Percentiles rank a stretch among this genome's conserved stretches.
phyloP scores from a whole-genome alignment of 2,888 invertebrate species.

The Patella caerulea region DNA sequence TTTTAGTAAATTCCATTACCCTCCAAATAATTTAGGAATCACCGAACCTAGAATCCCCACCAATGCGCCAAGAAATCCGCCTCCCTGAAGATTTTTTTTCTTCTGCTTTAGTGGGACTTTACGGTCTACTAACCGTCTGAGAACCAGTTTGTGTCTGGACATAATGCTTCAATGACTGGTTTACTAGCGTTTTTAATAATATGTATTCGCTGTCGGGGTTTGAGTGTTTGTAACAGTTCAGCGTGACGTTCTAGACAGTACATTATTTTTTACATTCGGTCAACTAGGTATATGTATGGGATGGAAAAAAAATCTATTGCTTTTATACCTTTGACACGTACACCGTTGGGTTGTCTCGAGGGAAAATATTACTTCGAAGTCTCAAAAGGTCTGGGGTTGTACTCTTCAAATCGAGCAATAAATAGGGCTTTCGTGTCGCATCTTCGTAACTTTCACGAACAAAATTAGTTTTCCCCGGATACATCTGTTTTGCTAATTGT shows the following conservation, averaged over 20 bases:
- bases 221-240: not conserved
- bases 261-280: not conserved
- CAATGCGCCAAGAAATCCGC: constrained; percentile 12
- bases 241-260: not conserved
- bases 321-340: constrained; percentile 20
- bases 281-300: too few relatives aligned
- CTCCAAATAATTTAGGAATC: too few relatives aligned
- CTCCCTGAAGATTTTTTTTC: constrained; percentile 11
- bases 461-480: constrained; percentile 8
- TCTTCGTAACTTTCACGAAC: too few relatives aligned
- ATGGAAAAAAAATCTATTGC: not conserved
- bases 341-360: constrained; percentile 5
- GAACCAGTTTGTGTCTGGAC: constrained; percentile 8
- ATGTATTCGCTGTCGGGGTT: not conserved
- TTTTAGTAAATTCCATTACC: too few relatives aligned
- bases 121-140: constrained; percentile 3
- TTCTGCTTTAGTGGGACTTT: not conserved
- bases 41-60: not conserved
- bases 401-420: too few relatives aligned
- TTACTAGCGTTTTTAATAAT: constrained; percentile 11
- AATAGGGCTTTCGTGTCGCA: too few relatives aligned
- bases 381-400: too few relatives aligned
- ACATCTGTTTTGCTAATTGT: constrained; percentile 20
- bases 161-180: constrained; percentile 5
- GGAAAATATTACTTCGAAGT: too few relatives aligned